Evolutionary conservation across 2,113 vertebrate species (phyloP).

Genomic region (Tichodroma muraria): DNA sequence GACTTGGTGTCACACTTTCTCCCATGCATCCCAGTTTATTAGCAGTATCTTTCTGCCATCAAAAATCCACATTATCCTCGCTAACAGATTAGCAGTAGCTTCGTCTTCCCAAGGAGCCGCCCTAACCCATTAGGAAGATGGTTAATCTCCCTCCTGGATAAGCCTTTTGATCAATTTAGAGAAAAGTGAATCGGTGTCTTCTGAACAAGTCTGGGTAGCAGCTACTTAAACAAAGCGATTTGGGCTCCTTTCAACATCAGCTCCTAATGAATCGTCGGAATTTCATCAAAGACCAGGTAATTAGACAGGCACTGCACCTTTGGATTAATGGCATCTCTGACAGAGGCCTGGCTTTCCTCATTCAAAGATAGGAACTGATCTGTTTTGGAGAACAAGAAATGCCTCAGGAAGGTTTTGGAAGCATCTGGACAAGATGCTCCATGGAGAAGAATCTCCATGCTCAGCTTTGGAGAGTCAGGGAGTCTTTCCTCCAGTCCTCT

Average conservation of each 20-base stretch:
- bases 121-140: background rate
- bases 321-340: background rate
- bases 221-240: background rate
- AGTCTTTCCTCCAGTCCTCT: background rate
- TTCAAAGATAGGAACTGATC: background rate
- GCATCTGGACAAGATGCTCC: background rate
- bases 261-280: background rate
- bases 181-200: background rate
- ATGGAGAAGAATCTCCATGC: background rate
- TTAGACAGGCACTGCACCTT: background rate
- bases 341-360: background rate
- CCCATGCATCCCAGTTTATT: background rate
- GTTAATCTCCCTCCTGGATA: slow-evolving; percentile 13
- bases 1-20: background rate
- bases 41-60: background rate
- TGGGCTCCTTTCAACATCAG: background rate
- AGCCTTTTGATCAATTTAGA: slow-evolving; percentile 33
- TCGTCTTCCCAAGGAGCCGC: background rate
- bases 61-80: background rate
- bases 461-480: background rate
- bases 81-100: background rate
- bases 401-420: background rate
- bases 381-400: background rate
- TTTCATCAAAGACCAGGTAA: background rate
- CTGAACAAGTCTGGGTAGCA: background rate